These are phyloP conservation scores for Lagria hirta DNA, from an alignment of 2,888 invertebrate genomes.

Conservation along the genomic window DNA sequence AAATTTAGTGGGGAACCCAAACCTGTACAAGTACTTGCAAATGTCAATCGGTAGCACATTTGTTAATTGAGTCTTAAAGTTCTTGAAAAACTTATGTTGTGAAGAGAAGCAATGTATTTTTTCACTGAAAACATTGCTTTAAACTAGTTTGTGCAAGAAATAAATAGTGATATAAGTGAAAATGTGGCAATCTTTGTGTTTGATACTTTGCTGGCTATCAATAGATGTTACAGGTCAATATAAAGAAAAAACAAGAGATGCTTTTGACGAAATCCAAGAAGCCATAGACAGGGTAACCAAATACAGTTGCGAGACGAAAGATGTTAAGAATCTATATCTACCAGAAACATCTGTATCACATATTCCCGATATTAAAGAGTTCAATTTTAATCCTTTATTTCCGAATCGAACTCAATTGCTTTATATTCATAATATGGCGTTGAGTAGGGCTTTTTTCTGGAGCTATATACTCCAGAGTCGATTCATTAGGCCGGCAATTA, in stretches of 20 bases:
- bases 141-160: background rate
- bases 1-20: too few species aligned
- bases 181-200: slow-evolving; percentile 22
- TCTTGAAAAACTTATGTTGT: slow-evolving; percentile 17
- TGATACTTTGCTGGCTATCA: slow-evolving; percentile 30
- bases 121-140: too few species aligned
- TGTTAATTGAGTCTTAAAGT: too few species aligned
- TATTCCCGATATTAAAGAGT: slow-evolving; percentile 88
- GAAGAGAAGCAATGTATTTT: too few species aligned
- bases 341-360: slow-evolving; percentile 87
- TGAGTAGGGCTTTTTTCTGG: slow-evolving; percentile 94
- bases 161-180: slow-evolving; percentile 2
- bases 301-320: slow-evolving; percentile 89
- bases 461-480: slow-evolving; percentile 89
- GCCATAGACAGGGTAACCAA: slow-evolving; percentile 80
- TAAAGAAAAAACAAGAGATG: slow-evolving; percentile 89
- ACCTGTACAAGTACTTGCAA: too few species aligned
- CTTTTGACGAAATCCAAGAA: slow-evolving; percentile 84
- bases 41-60: slow-evolving; percentile 31
- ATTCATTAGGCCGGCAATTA: slow-evolving; percentile 85
- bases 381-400: slow-evolving; percentile 91
- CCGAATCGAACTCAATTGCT: slow-evolving; percentile 91
- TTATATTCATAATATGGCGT: slow-evolving; percentile 95
- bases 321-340: slow-evolving; percentile 79
- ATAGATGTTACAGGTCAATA: slow-evolving; percentile 71